Evolutionary conservation across 2,888 invertebrate genomes (phyloP), one percentile per base, ranked within the genome.

Genomic region (Sialis lutaria): DNA sequence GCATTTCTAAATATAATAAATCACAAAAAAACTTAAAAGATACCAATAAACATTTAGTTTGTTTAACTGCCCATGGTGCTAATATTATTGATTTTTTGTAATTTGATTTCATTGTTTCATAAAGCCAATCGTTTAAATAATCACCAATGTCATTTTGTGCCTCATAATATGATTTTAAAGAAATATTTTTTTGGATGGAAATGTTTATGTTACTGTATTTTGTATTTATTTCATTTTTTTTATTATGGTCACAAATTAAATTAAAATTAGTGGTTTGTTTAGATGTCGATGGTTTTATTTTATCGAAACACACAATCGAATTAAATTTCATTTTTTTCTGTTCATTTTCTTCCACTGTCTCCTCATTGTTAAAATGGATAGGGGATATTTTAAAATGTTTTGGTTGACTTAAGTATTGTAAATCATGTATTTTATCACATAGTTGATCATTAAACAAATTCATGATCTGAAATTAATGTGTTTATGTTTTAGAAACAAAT

Each of bases 401-500:
- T 44, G 33, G 8, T 44, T 9, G 13, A 10, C 6, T 43, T 6
- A 33, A 12, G 32, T 30, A 6, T 22, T 12, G 9, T 42, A 6
- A 30, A 8, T 6, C 7, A 8, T 30, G 7, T 42, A 12, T 13
- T 8, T 13, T 42, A 42, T 30, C 7, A 10, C 30, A 30, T 32
- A 9, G 32, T 9, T 42, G 9, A 2, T 12, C 30, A n/a, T 32
- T 42, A 10, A 37, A 10, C 6, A 31, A 42, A 42, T 10, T n/a
- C 8, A 42, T 31, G n/a, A 8, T 40, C 13, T 9, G n/a, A 12
- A 43, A 12, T 33, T 1, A 35, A 10, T 35, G 12, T 9, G 39
- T 49, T 42, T 49, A 47, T 50, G 31, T 60, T 60, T 49, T 51
- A 65, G 64, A 60, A 72, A 53, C 67, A 68, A 35, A 64, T 75